phyloP scores from a whole-genome alignment of 2,888 invertebrate genomes.

The Xylota sylvarum region DNA sequence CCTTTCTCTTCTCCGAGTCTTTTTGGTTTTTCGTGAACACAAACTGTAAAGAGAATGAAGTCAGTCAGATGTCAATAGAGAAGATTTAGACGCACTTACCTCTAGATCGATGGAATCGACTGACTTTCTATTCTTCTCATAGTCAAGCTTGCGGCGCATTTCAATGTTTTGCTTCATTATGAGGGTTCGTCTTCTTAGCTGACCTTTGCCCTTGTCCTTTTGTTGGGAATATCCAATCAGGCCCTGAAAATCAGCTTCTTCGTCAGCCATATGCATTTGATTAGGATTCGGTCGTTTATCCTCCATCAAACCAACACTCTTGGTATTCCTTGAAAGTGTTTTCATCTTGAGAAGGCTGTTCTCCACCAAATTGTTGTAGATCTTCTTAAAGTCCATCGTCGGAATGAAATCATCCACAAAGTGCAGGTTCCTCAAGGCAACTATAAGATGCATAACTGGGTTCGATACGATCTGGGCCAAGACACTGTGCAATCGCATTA shows the following conservation, averaged over 20 bases:
- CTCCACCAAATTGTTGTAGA: constrained; percentile 86
- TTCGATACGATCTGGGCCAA: constrained; percentile 89
- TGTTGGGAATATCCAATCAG: constrained; percentile 86
- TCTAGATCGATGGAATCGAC: constrained; percentile 86
- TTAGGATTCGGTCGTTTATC: constrained; percentile 22
- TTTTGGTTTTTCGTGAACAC: constrained; percentile 78
- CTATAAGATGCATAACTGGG: constrained; percentile 89
- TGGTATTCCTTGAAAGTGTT: constrained; percentile 79
- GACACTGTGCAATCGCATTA: constrained; percentile 88
- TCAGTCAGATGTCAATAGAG: not conserved
- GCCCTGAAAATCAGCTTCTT: constrained; percentile 83
- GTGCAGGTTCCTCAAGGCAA: constrained; percentile 89
- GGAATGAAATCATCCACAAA: constrained; percentile 89
- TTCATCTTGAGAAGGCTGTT: constrained; percentile 85
- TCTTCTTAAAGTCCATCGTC: constrained; percentile 86
- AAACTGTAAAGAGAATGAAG: constrained; percentile 77
- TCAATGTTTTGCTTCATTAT: constrained; percentile 80
- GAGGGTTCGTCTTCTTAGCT: constrained; percentile 86
- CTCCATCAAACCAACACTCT: constrained; percentile 52
- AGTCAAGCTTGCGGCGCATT: constrained; percentile 79
- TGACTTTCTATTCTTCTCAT: constrained; percentile 80
- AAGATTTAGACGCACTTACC: constrained; percentile 82
- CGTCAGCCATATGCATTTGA: constrained; percentile 82
- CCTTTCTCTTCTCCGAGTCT: constrained; percentile 61
- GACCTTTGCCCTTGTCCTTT: constrained; percentile 85